Evolutionary conservation across 2,113 vertebrate species (phyloP).

Genomic region (Progne subis): DNA sequence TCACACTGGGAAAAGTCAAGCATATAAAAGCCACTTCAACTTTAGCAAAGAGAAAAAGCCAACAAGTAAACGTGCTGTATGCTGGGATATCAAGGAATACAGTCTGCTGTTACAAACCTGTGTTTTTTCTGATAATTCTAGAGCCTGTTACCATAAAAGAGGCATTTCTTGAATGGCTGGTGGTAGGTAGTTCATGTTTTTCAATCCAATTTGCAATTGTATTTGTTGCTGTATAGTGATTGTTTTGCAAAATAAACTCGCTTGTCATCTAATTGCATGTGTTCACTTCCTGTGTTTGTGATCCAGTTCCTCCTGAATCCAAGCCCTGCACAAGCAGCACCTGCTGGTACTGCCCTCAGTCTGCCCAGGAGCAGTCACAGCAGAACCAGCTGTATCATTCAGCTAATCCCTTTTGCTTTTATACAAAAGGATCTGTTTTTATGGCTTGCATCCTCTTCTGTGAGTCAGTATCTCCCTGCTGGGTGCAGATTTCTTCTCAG

Average conservation of each 20-base stretch:
- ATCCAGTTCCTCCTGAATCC: background rate
- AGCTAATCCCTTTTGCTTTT: background rate
- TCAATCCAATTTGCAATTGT: slow-evolving; percentile 87
- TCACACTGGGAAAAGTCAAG: slow-evolving; percentile 39
- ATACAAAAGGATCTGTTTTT: background rate
- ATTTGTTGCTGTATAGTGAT: slow-evolving; percentile 91
- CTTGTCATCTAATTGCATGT: slow-evolving; percentile 75
- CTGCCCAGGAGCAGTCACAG: background rate
- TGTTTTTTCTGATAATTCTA: slow-evolving; percentile 79
- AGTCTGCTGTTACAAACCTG: slow-evolving; percentile 72
- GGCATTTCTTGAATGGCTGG: slow-evolving; percentile 84
- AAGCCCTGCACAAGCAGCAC: rapidly evolving
- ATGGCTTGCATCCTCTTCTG: background rate
- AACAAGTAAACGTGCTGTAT: slow-evolving; percentile 64
- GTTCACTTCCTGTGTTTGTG: background rate
- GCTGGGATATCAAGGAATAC: slow-evolving; percentile 74
- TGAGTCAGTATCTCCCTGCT: rapidly evolving
- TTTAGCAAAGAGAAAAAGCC: slow-evolving; percentile 82
- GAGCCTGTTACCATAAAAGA: slow-evolving; percentile 81
- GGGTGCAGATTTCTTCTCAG: background rate
- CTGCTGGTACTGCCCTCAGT: background rate
- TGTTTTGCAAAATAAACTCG: slow-evolving; percentile 90
- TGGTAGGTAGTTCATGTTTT: slow-evolving; percentile 90
- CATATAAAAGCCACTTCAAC: slow-evolving; percentile 76
- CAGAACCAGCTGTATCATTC: rapidly evolving